phyloP scores from a whole-genome alignment of 1,140 invertebrate genomes.

The Spodoptera litura region DNA sequence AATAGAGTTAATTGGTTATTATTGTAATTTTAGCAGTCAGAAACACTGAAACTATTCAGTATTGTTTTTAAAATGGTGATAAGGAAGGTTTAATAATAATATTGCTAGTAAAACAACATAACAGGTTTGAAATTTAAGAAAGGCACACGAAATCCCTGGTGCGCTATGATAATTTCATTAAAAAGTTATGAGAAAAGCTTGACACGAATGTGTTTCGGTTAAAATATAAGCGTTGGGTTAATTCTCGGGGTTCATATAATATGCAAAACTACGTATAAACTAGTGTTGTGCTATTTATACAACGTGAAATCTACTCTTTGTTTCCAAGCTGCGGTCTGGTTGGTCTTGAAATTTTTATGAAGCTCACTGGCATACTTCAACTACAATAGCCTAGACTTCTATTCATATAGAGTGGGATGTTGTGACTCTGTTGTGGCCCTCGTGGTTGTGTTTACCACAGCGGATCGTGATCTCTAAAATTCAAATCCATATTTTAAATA shows the following conservation, averaged over 20 bases:
- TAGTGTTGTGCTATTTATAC: conserved; percentile 33
- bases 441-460: too few relatives aligned
- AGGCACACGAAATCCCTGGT: neutral
- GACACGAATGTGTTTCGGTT: conserved; percentile 5
- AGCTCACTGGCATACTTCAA: conserved; percentile 28
- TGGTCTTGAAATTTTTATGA: conserved; percentile 43
- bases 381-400: conserved; percentile 35
- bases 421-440: neutral
- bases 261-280: conserved; percentile 27
- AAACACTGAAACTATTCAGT: too few relatives aligned
- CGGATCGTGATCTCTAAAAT: neutral
- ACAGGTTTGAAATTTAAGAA: neutral
- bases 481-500: neutral
- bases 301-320: conserved; percentile 30
- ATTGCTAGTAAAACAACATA: neutral
- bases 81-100: too few relatives aligned
- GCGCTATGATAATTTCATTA: conserved; percentile 24
- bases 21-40: too few relatives aligned
- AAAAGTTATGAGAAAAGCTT: conserved; percentile 16
- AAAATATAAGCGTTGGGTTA: neutral
- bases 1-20: too few relatives aligned
- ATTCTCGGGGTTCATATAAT: conserved; percentile 17
- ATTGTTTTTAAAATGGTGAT: too few relatives aligned
- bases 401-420: conserved; percentile 25
- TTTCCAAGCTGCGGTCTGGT: conserved; percentile 37